Base-by-base conservation (phyloP, 2,113 vertebrate species). In the Pluvianellus socialis region DNA sequence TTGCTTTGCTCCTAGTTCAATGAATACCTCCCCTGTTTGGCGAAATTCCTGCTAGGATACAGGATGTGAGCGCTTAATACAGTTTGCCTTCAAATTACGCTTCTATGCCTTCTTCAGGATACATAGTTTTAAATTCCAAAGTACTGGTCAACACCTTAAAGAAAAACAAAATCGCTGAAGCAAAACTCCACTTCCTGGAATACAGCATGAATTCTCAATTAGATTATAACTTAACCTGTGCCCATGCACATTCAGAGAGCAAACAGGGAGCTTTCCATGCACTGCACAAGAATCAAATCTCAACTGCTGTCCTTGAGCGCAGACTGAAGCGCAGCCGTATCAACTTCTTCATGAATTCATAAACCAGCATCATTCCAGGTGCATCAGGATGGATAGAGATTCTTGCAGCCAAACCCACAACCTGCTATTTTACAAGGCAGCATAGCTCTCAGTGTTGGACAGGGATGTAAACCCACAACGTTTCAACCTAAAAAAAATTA, bases 41-140 rank as follows among this genome's bases (percentile, higher is more conserved):
- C 84, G 73, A 96, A 96, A 95, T 94, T 96, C 96, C 92, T 96
- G 52, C 97, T 96, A 96, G 91, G 86, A 96, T 92, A 89, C 92
- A 95, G 88, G 92, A 96, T 94, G 94, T 96, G 73, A 96, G 67
- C 1, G 44, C 79, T 96, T 92, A 94, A 89, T 96, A 92, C 65
- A 89, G 86, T 91, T 91, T 89, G 92, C 94, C 91, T 94, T 93
- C 94, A 96, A 94, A 89, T 95, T 94, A 91, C 4, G 1, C 89
- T 95, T 86, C 94, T 93, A 65, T 79, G 56, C 61, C 40, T 94
- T 96, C 92, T 94, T 96, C 76, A 45, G 77, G 65, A 92, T 45
- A 81, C 55, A 33, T 47, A 89, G 79, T 81, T 95, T 94, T 91
- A 91, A 93, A 92, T 92, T 96, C 76, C 88, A 89, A 89, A 87